phyloP scores from a whole-genome alignment of 2,888 invertebrate genomes.

The Spilosoma lubricipeda region DNA sequence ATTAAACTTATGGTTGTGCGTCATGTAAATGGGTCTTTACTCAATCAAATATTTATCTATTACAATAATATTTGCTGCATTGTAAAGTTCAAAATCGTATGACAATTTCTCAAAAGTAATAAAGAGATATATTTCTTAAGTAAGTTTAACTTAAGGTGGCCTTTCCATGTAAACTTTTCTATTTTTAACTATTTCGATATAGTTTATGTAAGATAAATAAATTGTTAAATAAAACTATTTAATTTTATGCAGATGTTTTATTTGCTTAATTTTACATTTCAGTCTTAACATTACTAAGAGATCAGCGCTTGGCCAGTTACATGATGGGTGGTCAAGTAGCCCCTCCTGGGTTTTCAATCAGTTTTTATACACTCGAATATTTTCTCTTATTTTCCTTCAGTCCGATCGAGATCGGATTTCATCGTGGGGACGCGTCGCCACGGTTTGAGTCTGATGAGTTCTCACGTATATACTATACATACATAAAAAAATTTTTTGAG shows the following conservation, averaged over 20 bases:
- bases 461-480: too few species aligned
- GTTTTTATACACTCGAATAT: neutral
- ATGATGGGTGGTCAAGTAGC: neutral
- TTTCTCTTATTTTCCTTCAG: neutral
- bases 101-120: constrained; percentile 31
- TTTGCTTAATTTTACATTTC: constrained; percentile 47
- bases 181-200: constrained; percentile 79
- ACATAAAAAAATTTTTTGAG: too few species aligned
- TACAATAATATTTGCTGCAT: constrained; percentile 14
- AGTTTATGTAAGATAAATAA: constrained; percentile 78
- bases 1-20: constrained; percentile 34
- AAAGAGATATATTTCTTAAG: constrained; percentile 48
- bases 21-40: constrained; percentile 37
- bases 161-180: constrained; percentile 83
- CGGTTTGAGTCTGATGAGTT: too few species aligned
- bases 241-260: constrained; percentile 56
- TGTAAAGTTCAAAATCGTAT: constrained; percentile 43
- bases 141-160: constrained; percentile 74
- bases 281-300: constrained; percentile 54
- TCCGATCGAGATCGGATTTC: neutral
- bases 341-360: neutral
- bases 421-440: neutral
- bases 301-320: constrained; percentile 25
- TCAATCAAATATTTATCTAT: constrained; percentile 20
- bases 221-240: constrained; percentile 61